Conservation (phyloP, 2,888 invertebrate species). For the Balanococcus diminutus region DNA sequence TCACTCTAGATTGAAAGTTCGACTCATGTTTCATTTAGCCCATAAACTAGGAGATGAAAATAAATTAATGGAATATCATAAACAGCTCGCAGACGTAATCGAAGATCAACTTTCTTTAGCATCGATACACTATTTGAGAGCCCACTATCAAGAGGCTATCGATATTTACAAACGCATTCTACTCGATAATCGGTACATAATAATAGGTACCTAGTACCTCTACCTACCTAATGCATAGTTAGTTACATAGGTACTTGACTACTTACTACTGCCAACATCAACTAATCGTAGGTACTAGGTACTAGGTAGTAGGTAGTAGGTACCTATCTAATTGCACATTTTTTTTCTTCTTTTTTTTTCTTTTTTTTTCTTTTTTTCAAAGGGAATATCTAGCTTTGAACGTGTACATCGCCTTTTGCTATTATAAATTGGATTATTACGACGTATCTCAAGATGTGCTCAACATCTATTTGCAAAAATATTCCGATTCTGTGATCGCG, state of each 20-base stretch:
- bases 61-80: slow-evolving; percentile 80
- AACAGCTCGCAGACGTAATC: slow-evolving; percentile 81
- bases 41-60: slow-evolving; percentile 92
- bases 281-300: too few relatives aligned
- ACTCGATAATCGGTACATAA: slow-evolving; percentile 81
- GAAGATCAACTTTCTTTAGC: slow-evolving; percentile 96
- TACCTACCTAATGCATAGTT: too few relatives aligned
- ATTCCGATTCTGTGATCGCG: slow-evolving; percentile 92
- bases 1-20: slow-evolving; percentile 72
- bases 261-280: too few relatives aligned
- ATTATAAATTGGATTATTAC: slow-evolving; percentile 97
- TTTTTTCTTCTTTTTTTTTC: too few relatives aligned
- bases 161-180: slow-evolving; percentile 95
- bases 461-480: slow-evolving; percentile 87
- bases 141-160: slow-evolving; percentile 98
- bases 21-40: slow-evolving; percentile 88
- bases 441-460: slow-evolving; percentile 98
- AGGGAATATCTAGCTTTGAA: slow-evolving; percentile 92
- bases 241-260: too few relatives aligned
- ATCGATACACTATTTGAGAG: slow-evolving; percentile 92
- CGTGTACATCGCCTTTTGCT: slow-evolving; percentile 95
- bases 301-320: too few relatives aligned
- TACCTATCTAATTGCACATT: too few relatives aligned
- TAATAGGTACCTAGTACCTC: background rate
- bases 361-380: slow-evolving; percentile 61